Evolutionary conservation across 1,140 invertebrate species (phyloP).

Genomic region (Megalopta genalis): DNA sequence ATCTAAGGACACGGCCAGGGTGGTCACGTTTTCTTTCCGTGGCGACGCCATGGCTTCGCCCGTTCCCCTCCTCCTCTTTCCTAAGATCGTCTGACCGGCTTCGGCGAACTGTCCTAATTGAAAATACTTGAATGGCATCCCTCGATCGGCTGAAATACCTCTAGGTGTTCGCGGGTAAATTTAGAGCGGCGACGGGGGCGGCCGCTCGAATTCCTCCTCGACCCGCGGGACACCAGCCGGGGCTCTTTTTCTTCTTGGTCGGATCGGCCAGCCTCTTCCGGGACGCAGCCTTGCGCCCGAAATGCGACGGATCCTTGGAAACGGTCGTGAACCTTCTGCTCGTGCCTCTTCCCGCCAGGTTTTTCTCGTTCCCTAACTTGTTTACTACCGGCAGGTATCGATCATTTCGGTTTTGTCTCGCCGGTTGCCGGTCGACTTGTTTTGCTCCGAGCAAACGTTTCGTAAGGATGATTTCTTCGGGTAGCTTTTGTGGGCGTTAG

Average conservation of each 20-base stretch:
- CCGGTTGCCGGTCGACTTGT: too few relatives aligned
- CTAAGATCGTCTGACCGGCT: conserved; percentile 22
- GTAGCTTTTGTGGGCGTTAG: too few relatives aligned
- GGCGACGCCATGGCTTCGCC: conserved; percentile 33
- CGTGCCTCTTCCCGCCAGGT: too few relatives aligned
- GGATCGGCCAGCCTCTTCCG: conserved; percentile 1
- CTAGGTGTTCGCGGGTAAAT: conserved; percentile 62
- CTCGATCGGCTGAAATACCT: conserved; percentile 63
- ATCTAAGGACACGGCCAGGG: conserved; percentile 13
- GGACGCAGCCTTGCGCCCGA: not conserved
- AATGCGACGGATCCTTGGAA: too few relatives aligned
- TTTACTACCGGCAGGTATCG: too few relatives aligned
- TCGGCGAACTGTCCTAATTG: conserved; percentile 61
- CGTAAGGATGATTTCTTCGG: too few relatives aligned
- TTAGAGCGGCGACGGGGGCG: conserved; percentile 55
- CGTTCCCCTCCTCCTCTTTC: not conserved
- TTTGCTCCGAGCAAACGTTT: too few relatives aligned
- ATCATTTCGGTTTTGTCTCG: too few relatives aligned
- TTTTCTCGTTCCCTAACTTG: too few relatives aligned
- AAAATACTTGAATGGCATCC: conserved; percentile 69
- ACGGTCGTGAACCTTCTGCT: not conserved
- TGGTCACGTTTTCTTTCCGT: conserved; percentile 56
- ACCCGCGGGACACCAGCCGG: conserved; percentile 19
- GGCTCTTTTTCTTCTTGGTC: conserved; percentile 1
- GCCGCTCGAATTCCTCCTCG: conserved; percentile 41